These are phyloP conservation scores for Falcaria lacertinaria DNA, from an alignment of 2,888 invertebrate species.

Conservation along the genomic window DNA sequence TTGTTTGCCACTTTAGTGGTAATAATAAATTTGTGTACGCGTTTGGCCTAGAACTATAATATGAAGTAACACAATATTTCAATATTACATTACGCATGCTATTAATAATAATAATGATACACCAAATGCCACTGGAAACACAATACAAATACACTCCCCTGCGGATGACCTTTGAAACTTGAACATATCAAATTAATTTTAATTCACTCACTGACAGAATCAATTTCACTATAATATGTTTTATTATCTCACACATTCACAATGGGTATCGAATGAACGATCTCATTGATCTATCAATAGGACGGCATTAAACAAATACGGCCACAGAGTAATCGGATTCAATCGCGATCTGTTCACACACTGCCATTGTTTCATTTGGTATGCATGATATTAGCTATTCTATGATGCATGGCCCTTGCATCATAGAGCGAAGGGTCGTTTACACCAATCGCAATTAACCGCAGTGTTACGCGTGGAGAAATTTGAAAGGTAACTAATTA, in stretches of 20 bases:
- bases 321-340: constrained; percentile 21
- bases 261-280: constrained; percentile 24
- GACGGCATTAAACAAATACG: constrained; percentile 15
- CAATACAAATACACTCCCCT: not conserved
- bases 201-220: not conserved
- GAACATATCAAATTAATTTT: not conserved
- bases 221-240: constrained; percentile 7
- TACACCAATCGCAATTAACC: not conserved
- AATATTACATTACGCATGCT: too few species aligned
- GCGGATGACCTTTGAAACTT: not conserved
- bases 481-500: not conserved
- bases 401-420: not conserved
- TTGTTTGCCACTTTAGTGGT: too few species aligned
- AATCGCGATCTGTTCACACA: constrained; percentile 20
- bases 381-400: not conserved
- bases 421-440: not conserved
- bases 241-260: constrained; percentile 16
- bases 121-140: too few species aligned
- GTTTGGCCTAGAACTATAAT: too few species aligned
- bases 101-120: too few species aligned
- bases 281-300: constrained; percentile 20
- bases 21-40: too few species aligned
- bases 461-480: not conserved
- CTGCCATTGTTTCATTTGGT: constrained; percentile 10
- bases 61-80: too few species aligned